Evolutionary conservation across 2,797 vertebrate genomes (phyloP), one percentile per base, ranked within the genome.

Genomic region (Tenualosa thibaudeaui): DNA sequence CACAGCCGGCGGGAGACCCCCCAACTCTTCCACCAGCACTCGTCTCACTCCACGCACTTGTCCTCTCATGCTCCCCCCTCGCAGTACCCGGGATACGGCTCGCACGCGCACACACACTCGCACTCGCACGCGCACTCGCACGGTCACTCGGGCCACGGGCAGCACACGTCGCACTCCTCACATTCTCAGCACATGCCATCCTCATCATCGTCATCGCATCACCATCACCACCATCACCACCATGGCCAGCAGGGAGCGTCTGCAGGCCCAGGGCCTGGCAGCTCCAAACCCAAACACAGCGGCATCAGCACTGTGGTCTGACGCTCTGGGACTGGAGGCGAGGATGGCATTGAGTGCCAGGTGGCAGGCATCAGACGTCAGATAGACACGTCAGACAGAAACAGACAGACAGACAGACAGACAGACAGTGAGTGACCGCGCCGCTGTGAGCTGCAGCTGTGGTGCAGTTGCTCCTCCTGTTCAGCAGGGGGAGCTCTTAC

Each of bases 261-360:
- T 22, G 10, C 13, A 81, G 92, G 94, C 81, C 83, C 93, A 82
- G 92, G 90, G 1, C 93, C 96, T 46, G 88, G 96, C 88, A 95
- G 96, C 92, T 92, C 96, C 91, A 99, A 99, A 95, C 93, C 96
- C 91, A 98, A 98, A 93, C 97, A 98, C 95, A 98, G 98, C 62
- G 98, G 97, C 91, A 98, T 99, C 95, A 99, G 98, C 96, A 99
- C 97, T 88, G 95, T 98, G 92, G 97, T 99, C 94, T 98, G 97
- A 83, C 40, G 9, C 7, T 7, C 71, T 17, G 40, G 8, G 6
- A 17, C 40, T 46, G 40, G 3, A 40, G 71, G 17, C 12, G 71
- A 78, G 40, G 17, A 78, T 43, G 40, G 17, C 71, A 7, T 19
- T 2, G 40, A 78, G 71, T 46, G 71, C 43, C 17, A 6, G 37